Conservation (phyloP, 2,797 vertebrate genomes). For the Catharus ustulatus region DNA sequence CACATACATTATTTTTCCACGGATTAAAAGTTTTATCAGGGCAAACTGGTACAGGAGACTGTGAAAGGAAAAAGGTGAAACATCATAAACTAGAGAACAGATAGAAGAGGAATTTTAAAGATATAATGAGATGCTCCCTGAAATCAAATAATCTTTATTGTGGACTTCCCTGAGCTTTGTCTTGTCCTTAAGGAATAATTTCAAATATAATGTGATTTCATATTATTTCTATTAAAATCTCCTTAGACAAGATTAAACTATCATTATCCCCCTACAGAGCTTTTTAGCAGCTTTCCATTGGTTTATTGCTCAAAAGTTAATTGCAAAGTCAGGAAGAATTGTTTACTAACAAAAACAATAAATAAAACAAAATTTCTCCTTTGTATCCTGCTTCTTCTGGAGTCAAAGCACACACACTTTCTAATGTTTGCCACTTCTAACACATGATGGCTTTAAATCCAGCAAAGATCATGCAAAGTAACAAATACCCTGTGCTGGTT, state of each 20-base stretch:
- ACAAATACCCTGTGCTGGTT: too few relatives aligned
- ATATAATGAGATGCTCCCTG: not conserved
- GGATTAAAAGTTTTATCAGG: not conserved
- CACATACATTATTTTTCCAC: not conserved
- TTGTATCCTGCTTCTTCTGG: not conserved
- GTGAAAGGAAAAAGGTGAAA: not conserved
- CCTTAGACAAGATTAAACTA: not conserved
- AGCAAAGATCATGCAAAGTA: not conserved
- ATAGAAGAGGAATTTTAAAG: not conserved
- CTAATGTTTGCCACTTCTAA: not conserved
- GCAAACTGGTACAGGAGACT: not conserved
- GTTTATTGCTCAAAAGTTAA: constrained; percentile 25
- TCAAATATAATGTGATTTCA: not conserved
- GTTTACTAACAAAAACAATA: not conserved
- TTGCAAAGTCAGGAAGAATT: not conserved
- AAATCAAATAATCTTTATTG: not conserved
- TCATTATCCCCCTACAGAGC: not conserved
- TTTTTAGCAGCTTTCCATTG: constrained; percentile 21
- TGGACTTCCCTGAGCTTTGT: not conserved
- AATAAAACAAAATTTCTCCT: not conserved
- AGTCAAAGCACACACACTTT: not conserved
- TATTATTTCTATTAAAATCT: constrained; percentile 11
- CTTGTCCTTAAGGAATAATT: not conserved
- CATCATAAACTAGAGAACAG: not conserved
- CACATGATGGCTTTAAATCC: not conserved